A percentile compares a stretch with the other conserved stretches of the same genome.
Evolutionary conservation across 2,113 vertebrate species (phyloP).

Genomic region (Apus apus): DNA sequence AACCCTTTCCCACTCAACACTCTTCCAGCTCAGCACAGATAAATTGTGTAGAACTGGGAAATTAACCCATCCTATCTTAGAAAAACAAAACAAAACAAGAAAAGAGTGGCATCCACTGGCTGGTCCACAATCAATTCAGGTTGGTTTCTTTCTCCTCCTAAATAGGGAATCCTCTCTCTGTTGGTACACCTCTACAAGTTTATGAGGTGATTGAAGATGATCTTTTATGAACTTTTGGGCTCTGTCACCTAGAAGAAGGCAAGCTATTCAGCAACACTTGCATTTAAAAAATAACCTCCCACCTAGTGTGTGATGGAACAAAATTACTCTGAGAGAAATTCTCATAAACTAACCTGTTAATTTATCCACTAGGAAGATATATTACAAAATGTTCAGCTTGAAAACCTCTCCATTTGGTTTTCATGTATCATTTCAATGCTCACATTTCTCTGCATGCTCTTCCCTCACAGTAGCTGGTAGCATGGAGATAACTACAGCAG

Average conservation of each 20-base stretch:
- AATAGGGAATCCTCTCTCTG: slow-evolving; percentile 50
- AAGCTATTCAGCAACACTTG: not conserved
- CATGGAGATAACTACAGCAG: not conserved
- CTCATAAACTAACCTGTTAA: not conserved
- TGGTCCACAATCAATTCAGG: fast-evolving
- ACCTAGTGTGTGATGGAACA: not conserved
- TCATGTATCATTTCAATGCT: not conserved
- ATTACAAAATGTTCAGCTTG: not conserved
- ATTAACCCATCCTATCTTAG: slow-evolving; percentile 77
- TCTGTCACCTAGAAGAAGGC: not conserved
- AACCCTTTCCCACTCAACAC: slow-evolving; percentile 86
- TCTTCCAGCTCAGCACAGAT: slow-evolving; percentile 77
- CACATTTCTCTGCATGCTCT: not conserved
- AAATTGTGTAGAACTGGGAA: slow-evolving; percentile 80
- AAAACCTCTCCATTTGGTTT: not conserved
- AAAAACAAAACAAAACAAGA: not conserved
- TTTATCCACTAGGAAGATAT: not conserved
- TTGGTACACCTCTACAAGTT: not conserved
- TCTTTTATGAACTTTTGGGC: not conserved
- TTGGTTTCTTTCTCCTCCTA: not conserved
- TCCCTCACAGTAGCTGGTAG: not conserved
- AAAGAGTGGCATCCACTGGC: not conserved
- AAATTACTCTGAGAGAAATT: not conserved
- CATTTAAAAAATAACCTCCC: not conserved
- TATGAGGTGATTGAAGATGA: not conserved